A percentile compares a stretch with the other conserved stretches of the same genome.
phyloP scores from a whole-genome alignment of 2,888 invertebrate species.

The Lasioglossum vierecki region DNA sequence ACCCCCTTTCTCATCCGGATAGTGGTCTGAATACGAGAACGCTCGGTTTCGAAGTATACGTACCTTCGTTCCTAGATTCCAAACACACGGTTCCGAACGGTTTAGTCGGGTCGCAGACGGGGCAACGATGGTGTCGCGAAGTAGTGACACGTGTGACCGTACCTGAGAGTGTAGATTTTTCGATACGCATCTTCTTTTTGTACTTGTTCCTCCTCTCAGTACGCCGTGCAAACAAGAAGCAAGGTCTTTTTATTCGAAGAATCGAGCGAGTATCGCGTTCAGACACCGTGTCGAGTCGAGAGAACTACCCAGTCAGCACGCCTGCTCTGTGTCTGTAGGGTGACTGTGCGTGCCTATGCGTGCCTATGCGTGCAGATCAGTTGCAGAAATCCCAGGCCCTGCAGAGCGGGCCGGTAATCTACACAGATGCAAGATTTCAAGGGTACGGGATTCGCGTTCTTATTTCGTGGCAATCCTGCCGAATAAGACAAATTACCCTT shows the following conservation, averaged over 20 bases:
- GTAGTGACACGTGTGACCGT: not conserved
- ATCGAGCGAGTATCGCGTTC: conserved; percentile 54
- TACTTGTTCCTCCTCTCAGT: conserved; percentile 5
- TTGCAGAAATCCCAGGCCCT: too few species aligned
- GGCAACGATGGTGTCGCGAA: not conserved
- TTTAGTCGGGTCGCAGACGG: not conserved
- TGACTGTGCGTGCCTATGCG: too few species aligned
- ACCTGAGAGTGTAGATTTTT: not conserved
- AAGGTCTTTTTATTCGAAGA: not conserved
- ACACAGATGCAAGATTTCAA: too few species aligned
- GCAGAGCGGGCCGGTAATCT: too few species aligned
- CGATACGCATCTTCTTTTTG: not conserved
- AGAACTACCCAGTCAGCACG: not conserved
- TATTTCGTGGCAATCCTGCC: too few species aligned
- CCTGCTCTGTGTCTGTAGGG: too few species aligned
- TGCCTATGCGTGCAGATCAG: too few species aligned
- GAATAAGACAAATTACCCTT: too few species aligned
- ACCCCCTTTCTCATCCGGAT: conserved; percentile 14
- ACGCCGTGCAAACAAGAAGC: not conserved
- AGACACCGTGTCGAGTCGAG: conserved; percentile 42
- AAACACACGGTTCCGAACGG: not conserved
- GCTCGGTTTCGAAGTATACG: conserved; percentile 31
- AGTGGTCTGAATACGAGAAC: conserved; percentile 57
- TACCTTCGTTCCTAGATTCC: conserved; percentile 37
- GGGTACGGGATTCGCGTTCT: too few species aligned